Conservation (phyloP, 2,888 invertebrate species). For the Meiosimyza decipiens region DNA sequence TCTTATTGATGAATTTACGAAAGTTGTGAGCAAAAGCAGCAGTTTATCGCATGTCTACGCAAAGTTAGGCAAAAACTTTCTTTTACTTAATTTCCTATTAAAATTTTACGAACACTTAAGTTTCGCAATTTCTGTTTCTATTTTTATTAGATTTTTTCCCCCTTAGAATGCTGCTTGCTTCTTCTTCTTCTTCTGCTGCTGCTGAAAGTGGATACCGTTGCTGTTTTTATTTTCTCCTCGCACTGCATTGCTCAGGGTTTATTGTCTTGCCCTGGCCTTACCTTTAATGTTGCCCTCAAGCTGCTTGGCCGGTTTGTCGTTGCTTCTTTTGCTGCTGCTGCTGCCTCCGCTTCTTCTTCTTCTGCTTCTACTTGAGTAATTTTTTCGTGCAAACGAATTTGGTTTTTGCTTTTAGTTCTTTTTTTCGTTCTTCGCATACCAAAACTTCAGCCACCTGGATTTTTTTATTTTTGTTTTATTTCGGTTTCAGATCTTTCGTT, state of each 20-base stretch:
- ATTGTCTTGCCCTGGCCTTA: constrained; percentile 18
- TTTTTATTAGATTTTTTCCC: no score
- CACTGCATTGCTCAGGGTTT: background rate
- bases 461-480: constrained; percentile 29
- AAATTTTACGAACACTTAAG: no score
- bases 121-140: no score
- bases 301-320: constrained; percentile 58
- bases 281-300: constrained; percentile 43
- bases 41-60: no score
- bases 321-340: constrained; percentile 39
- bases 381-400: constrained; percentile 35
- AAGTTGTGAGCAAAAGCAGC: no score
- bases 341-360: no score
- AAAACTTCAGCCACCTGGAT: constrained; percentile 54
- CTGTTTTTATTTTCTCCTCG: background rate
- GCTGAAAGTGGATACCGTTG: background rate
- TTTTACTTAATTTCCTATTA: no score
- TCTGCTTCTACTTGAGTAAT: no score
- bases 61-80: no score
- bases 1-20: background rate
- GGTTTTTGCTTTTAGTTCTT: constrained; percentile 16
- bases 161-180: background rate
- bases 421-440: constrained; percentile 50
- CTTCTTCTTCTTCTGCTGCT: background rate
- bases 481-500: constrained; percentile 11